Evolutionary conservation across 2,888 invertebrate genomes (phyloP).

Genomic region (Dyspetes luteomarginatus): DNA sequence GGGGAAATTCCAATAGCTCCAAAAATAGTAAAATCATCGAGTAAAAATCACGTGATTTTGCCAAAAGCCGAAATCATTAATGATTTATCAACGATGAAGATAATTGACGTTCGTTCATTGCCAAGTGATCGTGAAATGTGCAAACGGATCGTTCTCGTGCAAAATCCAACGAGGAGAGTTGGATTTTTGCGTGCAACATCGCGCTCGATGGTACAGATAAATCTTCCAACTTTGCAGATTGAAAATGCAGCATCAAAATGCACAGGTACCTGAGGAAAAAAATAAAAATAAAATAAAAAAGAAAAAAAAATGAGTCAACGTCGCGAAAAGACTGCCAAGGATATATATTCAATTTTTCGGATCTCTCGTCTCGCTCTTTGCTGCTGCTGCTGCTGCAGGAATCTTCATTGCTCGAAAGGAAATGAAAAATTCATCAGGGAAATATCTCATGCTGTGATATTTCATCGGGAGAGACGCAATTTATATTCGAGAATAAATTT

Average conservation of each 20-base stretch:
- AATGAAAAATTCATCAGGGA: too few species aligned
- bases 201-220: slow-evolving; percentile 73
- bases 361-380: not conserved
- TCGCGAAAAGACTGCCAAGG: not conserved
- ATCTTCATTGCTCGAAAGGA: not conserved
- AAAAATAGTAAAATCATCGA: slow-evolving; percentile 65
- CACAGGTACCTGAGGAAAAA: slow-evolving; percentile 72
- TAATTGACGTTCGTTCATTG: slow-evolving; percentile 69
- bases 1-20: slow-evolving; percentile 67
- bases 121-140: slow-evolving; percentile 65
- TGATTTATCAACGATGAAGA: slow-evolving; percentile 72
- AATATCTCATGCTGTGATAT: too few species aligned
- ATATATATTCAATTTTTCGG: not conserved
- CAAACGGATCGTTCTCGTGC: slow-evolving; percentile 73
- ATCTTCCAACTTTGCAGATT: slow-evolving; percentile 73
- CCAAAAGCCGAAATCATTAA: slow-evolving; percentile 74
- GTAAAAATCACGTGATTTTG: slow-evolving; percentile 75
- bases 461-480: not conserved
- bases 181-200: slow-evolving; percentile 65
- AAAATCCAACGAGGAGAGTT: slow-evolving; percentile 64
- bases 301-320: not conserved
- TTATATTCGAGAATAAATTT: not conserved
- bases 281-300: too few species aligned
- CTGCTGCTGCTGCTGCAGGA: not conserved
- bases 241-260: slow-evolving; percentile 75